Percentiles rank a stretch among this genome's conserved stretches.
phyloP scores from a whole-genome alignment of 1,140 invertebrate species.

The Palaemon carinicauda region DNA sequence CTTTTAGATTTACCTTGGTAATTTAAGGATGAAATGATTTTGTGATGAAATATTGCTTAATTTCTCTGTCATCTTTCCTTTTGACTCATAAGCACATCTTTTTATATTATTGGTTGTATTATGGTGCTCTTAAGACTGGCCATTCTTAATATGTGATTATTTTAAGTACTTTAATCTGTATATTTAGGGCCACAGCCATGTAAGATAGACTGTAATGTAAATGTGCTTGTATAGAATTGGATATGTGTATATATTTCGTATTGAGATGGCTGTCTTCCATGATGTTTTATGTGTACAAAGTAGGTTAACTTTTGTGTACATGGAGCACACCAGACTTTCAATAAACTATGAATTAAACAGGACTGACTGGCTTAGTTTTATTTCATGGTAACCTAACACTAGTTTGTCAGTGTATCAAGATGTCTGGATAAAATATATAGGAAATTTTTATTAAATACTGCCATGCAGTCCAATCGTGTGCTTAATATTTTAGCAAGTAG shows the following conservation, averaged over 20 bases:
- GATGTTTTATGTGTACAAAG: conserved; percentile 40
- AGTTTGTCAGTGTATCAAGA: too few relatives aligned
- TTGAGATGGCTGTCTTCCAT: conserved; percentile 46
- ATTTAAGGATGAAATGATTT: not conserved
- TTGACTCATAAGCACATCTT: not conserved
- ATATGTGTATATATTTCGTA: conserved; percentile 49
- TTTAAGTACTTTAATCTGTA: conserved; percentile 14
- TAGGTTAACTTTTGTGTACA: conserved; percentile 21
- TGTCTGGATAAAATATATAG: too few relatives aligned
- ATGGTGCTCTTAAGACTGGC: not conserved
- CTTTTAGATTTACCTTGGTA: not conserved
- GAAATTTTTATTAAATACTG: too few relatives aligned
- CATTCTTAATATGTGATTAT: not conserved
- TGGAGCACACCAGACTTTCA: too few relatives aligned
- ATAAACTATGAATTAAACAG: too few relatives aligned
- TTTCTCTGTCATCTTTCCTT: not conserved
- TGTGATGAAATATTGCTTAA: conserved; percentile 6
- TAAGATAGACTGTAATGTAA: not conserved
- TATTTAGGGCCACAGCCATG: conserved; percentile 23
- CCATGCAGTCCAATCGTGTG: too few relatives aligned
- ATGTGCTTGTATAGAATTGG: conserved; percentile 15
- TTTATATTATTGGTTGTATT: not conserved
- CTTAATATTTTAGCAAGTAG: too few relatives aligned
- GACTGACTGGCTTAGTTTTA: too few relatives aligned
- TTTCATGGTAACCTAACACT: too few relatives aligned